phyloP scores from a whole-genome alignment of 2,888 invertebrate species.

The Spilosoma lubricipeda region DNA sequence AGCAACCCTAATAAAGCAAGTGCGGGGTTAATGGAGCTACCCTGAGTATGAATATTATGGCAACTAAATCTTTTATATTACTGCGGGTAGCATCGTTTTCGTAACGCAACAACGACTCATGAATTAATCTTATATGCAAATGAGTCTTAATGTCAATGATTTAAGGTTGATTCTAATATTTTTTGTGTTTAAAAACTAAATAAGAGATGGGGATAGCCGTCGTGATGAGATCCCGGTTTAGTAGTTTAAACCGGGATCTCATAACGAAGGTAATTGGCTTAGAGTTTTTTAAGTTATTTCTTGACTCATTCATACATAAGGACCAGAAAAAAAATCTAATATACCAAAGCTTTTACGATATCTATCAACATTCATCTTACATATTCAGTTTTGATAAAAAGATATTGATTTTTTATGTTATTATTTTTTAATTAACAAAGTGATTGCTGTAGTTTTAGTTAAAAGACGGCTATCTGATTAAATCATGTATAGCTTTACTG shows the following conservation, averaged over 20 bases:
- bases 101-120: slow-evolving; percentile 46
- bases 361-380: too few relatives aligned
- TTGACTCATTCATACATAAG: not conserved
- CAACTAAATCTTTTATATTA: slow-evolving; percentile 73
- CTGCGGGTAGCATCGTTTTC: slow-evolving; percentile 41
- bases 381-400: too few relatives aligned
- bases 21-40: slow-evolving; percentile 63
- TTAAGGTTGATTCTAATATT: slow-evolving; percentile 28
- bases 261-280: not conserved
- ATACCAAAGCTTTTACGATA: too few relatives aligned
- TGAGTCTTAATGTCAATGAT: slow-evolving; percentile 32
- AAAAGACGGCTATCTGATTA: not conserved
- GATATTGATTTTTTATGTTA: too few relatives aligned
- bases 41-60: slow-evolving; percentile 68
- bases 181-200: slow-evolving; percentile 7
- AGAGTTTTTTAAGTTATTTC: not conserved
- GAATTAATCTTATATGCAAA: slow-evolving; percentile 56
- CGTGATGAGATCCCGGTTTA: slow-evolving; percentile 10
- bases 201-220: not conserved
- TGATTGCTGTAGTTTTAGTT: not conserved
- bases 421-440: slow-evolving; percentile 20
- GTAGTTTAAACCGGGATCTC: not conserved
- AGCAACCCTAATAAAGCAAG: slow-evolving; percentile 60
- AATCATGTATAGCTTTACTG: not conserved
- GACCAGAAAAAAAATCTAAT: not conserved